These are phyloP conservation scores for Acanthis flammea DNA, from an alignment of 2,797 vertebrate genomes.

Conservation along the genomic window DNA sequence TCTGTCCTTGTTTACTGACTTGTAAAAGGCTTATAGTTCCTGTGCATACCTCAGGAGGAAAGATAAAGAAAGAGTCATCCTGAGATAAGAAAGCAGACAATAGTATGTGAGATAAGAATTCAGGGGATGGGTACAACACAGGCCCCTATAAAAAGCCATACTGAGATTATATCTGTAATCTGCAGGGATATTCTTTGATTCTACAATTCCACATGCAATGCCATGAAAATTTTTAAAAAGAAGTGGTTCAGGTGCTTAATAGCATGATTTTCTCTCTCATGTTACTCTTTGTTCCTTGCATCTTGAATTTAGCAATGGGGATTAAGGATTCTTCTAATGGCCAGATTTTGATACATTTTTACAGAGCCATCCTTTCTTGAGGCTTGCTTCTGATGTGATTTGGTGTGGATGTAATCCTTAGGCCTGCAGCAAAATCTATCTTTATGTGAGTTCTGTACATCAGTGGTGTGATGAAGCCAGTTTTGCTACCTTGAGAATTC, in stretches of 20 bases:
- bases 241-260: not conserved
- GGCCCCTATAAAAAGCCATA: not conserved
- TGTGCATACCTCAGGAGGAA: not conserved
- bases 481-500: not conserved
- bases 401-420: not conserved
- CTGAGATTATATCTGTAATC: not conserved
- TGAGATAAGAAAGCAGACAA: conserved; percentile 54
- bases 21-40: conserved; percentile 9
- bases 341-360: not conserved
- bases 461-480: not conserved
- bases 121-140: not conserved
- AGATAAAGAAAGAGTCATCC: not conserved
- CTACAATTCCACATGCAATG: not conserved
- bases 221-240: not conserved
- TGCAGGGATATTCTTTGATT: not conserved
- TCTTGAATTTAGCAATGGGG: not conserved
- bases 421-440: not conserved
- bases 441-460: not conserved
- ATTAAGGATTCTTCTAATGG: not conserved
- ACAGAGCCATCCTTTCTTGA: not conserved
- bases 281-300: not conserved
- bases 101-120: conserved; percentile 45
- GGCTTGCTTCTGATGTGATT: not conserved
- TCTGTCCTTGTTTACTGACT: not conserved
- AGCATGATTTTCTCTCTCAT: not conserved